These are phyloP conservation scores for Lutjanus erythropterus DNA, from an alignment of 2,113 vertebrate species.

Conservation along the genomic window DNA sequence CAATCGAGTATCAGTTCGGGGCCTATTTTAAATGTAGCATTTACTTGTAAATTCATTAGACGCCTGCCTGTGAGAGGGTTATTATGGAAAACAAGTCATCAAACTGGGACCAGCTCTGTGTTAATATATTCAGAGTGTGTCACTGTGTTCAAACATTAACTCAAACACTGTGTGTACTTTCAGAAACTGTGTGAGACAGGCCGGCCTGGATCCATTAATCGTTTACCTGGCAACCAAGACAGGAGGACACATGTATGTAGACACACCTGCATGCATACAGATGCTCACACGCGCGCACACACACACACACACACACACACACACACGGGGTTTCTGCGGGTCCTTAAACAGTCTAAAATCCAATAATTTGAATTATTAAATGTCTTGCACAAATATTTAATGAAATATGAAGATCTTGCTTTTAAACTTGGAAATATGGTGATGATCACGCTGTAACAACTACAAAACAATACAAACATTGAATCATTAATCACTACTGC, in stretches of 20 bases:
- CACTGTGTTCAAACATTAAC: constrained; percentile 82
- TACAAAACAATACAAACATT: too few species aligned
- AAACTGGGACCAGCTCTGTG: constrained; percentile 35
- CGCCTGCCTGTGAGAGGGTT: constrained; percentile 27
- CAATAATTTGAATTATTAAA: too few species aligned
- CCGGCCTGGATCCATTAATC: constrained; percentile 56
- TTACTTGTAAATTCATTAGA: constrained; percentile 58
- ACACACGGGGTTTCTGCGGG: too few species aligned
- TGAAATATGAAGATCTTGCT: too few species aligned
- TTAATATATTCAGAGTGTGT: constrained; percentile 78
- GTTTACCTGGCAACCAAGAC: constrained; percentile 68
- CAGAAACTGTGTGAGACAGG: constrained; percentile 51
- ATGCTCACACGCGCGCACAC: neutral
- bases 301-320: neutral
- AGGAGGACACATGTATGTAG: constrained; percentile 58
- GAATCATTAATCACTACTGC: too few species aligned
- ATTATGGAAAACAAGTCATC: constrained; percentile 60
- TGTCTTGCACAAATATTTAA: too few species aligned
- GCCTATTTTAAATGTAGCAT: constrained; percentile 50
- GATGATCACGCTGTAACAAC: too few species aligned
- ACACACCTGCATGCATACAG: constrained; percentile 20
- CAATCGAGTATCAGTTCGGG: too few species aligned
- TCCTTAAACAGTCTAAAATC: too few species aligned
- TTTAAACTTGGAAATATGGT: too few species aligned
- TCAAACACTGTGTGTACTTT: constrained; percentile 63